phyloP scores from a whole-genome alignment of 2,113 vertebrate genomes.

The Malurus melanocephalus region DNA sequence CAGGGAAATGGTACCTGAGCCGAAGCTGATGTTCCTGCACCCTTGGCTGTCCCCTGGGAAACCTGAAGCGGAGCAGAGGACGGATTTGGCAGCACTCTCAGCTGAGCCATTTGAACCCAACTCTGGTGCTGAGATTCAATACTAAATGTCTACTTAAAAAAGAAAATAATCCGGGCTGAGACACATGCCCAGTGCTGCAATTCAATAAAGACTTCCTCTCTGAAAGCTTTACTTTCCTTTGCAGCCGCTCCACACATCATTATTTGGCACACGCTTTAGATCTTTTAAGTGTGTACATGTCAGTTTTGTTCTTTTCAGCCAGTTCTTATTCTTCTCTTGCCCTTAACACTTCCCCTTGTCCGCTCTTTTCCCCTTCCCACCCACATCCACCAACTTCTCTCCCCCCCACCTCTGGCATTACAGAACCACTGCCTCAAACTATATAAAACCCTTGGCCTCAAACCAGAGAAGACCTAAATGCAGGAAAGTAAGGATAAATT shows the following conservation, averaged over 20 bases:
- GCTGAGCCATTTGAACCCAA: background rate
- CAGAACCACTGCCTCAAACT: conserved; percentile 67
- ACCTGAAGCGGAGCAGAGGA: background rate
- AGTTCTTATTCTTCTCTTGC: conserved; percentile 8
- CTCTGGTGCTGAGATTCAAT: background rate
- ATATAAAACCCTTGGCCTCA: conserved; percentile 76
- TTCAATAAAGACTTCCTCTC: conserved; percentile 8
- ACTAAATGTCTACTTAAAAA: background rate
- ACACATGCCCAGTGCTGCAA: background rate
- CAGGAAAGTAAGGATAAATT: conserved; percentile 83
- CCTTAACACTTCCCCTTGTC: background rate
- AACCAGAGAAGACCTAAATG: conserved; percentile 79
- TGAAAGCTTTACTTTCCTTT: background rate
- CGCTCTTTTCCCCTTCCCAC: background rate
- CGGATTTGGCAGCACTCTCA: rapidly evolving
- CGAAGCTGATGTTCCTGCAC: background rate
- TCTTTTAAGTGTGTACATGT: background rate
- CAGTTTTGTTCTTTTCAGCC: conserved; percentile 37
- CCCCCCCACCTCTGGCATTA: conserved; percentile 55
- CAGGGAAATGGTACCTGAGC: background rate
- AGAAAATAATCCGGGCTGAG: background rate
- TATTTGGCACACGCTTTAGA: conserved; percentile 29
- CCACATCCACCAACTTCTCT: background rate
- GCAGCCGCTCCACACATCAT: background rate
- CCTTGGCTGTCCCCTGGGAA: background rate